Percentiles rank a stretch among this genome's conserved stretches.
Evolutionary conservation across 2,797 vertebrate genomes (phyloP).

Genomic region (Myripristis jacobus): DNA sequence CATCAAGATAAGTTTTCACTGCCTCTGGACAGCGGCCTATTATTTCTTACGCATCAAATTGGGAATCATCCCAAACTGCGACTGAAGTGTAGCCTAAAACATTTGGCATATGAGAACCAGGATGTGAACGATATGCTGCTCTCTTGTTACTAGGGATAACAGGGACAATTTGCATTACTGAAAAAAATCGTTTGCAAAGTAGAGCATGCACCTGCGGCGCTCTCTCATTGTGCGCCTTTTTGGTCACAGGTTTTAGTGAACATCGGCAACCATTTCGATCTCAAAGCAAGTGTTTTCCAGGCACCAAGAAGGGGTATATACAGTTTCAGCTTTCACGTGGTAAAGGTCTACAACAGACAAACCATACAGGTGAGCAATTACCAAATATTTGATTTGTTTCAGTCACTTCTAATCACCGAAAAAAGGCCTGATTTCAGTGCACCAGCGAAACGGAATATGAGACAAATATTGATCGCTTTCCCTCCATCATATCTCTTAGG

Average conservation of each 20-base stretch:
- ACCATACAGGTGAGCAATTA: slow-evolving; percentile 94
- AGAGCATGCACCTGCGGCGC: slow-evolving; percentile 27
- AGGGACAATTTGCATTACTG: slow-evolving; percentile 25
- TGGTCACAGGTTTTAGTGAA: slow-evolving; percentile 96
- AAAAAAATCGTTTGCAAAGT: slow-evolving; percentile 37
- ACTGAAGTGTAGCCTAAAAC: slow-evolving; percentile 50
- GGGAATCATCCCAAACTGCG: slow-evolving; percentile 55
- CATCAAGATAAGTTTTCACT: slow-evolving; percentile 42
- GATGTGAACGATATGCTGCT: slow-evolving; percentile 28
- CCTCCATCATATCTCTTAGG: slow-evolving; percentile 80
- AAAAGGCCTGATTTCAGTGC: neutral
- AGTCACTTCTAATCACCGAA: neutral
- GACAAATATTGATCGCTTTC: slow-evolving; percentile 14
- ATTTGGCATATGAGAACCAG: slow-evolving; percentile 46
- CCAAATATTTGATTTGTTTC: neutral
- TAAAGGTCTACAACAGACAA: slow-evolving; percentile 99
- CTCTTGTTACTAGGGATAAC: slow-evolving; percentile 23
- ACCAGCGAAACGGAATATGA: neutral
- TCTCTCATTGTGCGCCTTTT: slow-evolving; percentile 42
- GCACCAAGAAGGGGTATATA: slow-evolving; percentile 98
- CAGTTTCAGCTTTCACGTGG: slow-evolving; percentile 99
- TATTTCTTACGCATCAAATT: slow-evolving; percentile 28
- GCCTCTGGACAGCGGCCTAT: slow-evolving; percentile 57
- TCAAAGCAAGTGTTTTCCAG: slow-evolving; percentile 97
- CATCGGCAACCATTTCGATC: slow-evolving; percentile 99